phyloP scores from a whole-genome alignment of 2,888 invertebrate genomes.

The Poecilobothrus nobilitatus region DNA sequence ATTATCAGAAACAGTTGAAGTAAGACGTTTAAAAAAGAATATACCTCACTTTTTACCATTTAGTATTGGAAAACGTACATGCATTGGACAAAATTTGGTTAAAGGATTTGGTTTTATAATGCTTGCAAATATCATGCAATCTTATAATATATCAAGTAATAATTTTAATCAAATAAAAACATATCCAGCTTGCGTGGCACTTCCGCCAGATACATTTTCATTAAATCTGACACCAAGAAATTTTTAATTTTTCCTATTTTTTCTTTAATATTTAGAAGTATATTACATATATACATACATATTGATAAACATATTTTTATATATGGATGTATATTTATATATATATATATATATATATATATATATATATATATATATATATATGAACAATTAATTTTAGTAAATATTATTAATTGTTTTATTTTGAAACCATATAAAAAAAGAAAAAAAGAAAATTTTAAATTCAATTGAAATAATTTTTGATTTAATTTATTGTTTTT shows the following conservation, averaged over 20 bases:
- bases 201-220: slow-evolving; percentile 63
- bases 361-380: background rate
- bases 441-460: background rate
- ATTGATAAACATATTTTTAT: background rate
- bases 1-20: background rate
- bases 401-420: background rate
- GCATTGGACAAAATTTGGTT: slow-evolving; percentile 73
- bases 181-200: slow-evolving; percentile 62
- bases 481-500: background rate
- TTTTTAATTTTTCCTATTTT: background rate
- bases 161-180: slow-evolving; percentile 49
- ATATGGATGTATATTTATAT: background rate
- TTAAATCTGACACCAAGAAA: slow-evolving; percentile 51
- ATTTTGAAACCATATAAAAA: background rate
- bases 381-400: background rate
- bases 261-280: background rate
- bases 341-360: background rate
- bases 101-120: slow-evolving; percentile 67
- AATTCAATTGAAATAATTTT: no score
- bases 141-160: slow-evolving; percentile 56
- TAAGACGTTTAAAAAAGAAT: slow-evolving; percentile 46
- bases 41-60: slow-evolving; percentile 73
- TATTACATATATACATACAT: background rate
- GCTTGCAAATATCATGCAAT: slow-evolving; percentile 61
- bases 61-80: slow-evolving; percentile 78